These are phyloP conservation scores for Mesoclemmys tuberculata DNA, from an alignment of 2,113 vertebrate species.

Conservation along the genomic window DNA sequence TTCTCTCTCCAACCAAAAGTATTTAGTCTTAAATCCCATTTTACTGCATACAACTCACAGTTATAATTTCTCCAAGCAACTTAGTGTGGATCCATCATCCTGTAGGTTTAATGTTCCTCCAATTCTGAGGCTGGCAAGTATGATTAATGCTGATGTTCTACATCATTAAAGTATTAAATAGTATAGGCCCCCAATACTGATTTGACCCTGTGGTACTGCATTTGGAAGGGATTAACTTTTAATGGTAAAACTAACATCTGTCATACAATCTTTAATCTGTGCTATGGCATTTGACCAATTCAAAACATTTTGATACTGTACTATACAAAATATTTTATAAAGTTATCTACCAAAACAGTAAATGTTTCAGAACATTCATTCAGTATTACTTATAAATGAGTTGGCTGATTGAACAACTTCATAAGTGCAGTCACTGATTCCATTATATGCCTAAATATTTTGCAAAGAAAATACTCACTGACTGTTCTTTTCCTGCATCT, in stretches of 20 bases:
- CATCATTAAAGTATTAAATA: neutral
- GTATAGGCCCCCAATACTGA: neutral
- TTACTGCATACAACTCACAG: neutral
- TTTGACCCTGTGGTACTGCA: neutral
- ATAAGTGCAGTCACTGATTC: neutral
- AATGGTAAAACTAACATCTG: neutral
- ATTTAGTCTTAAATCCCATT: neutral
- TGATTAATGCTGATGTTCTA: neutral
- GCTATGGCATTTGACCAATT: neutral
- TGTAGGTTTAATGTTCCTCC: neutral
- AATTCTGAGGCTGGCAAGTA: neutral
- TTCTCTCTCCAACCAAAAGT: neutral
- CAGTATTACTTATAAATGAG: neutral
- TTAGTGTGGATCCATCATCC: neutral
- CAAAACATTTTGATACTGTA: neutral
- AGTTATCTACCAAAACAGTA: neutral
- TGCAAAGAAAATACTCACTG: neutral
- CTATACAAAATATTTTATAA: neutral
- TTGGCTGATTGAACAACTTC: neutral
- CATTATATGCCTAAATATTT: neutral
- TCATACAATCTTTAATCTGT: neutral
- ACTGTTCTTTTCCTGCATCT: neutral
- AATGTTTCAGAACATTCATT: neutral
- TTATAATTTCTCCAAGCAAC: neutral
- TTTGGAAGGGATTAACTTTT: neutral